Conservation (phyloP, 2,113 vertebrate genomes). For the Oryzias woworae region DNA sequence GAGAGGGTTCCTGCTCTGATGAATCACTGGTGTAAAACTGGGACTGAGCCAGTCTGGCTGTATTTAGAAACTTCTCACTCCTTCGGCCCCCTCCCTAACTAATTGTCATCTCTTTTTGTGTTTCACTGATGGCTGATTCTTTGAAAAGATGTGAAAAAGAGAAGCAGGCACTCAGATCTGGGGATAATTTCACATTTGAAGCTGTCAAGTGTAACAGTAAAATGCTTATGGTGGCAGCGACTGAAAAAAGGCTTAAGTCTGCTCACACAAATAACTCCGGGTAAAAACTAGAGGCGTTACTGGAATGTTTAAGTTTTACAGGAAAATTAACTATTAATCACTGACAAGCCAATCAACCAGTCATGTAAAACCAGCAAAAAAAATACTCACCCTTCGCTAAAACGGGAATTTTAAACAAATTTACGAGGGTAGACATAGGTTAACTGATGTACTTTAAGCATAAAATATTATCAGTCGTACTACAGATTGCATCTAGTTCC, state of each 20-base stretch:
- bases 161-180: constrained; percentile 35
- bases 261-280: constrained; percentile 21
- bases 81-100: constrained; percentile 49
- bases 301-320: not conserved
- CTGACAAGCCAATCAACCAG: no score
- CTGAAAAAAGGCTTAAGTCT: constrained; percentile 20
- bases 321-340: no score
- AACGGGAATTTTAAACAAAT: no score
- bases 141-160: constrained; percentile 52
- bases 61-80: constrained; percentile 76
- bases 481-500: no score
- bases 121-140: constrained; percentile 68
- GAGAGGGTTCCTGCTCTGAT: constrained; percentile 61
- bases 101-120: constrained; percentile 66
- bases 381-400: no score
- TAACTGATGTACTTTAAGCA: no score
- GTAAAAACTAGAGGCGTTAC: constrained; percentile 5
- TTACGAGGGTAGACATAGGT: no score
- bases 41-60: constrained; percentile 59
- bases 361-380: no score
- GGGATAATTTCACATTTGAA: constrained; percentile 57
- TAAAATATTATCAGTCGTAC: no score
- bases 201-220: constrained; percentile 52
- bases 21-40: constrained; percentile 74
- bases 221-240: constrained; percentile 19